Conservation (phyloP, 2,888 invertebrate species). For the Papilio elwesi region DNA sequence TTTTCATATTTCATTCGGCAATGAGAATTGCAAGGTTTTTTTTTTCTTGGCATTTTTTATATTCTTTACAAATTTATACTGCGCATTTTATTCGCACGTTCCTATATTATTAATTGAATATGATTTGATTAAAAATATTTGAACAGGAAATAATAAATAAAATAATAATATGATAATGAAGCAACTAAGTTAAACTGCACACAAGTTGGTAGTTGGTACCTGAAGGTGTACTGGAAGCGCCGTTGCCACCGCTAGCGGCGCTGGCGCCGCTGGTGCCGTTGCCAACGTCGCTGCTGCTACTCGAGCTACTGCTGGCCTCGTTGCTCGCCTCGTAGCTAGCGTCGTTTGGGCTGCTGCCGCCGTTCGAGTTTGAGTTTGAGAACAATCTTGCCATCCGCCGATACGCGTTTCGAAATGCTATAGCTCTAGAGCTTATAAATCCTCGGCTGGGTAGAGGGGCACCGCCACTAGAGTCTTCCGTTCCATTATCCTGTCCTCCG, state of each 20-base stretch:
- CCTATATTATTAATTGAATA: too few species aligned
- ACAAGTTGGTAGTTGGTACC: conserved; percentile 5
- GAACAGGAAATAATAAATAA: too few species aligned
- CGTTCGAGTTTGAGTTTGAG: background rate
- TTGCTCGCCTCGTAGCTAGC: background rate
- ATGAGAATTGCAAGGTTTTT: too few species aligned
- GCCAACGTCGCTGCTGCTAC: conserved; percentile 2
- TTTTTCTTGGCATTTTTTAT: too few species aligned
- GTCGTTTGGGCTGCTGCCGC: background rate
- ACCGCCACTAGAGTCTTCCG: background rate
- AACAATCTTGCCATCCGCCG: conserved; percentile 21
- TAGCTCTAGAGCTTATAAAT: background rate
- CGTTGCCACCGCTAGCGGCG: background rate
- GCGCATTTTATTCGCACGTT: too few species aligned
- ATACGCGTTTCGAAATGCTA: conserved; percentile 14
- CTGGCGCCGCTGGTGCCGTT: background rate
- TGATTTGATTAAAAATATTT: too few species aligned
- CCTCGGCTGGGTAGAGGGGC: background rate
- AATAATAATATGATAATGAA: background rate
- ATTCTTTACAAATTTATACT: too few species aligned
- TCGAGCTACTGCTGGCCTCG: background rate
- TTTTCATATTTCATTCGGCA: too few species aligned
- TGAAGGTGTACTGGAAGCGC: background rate
- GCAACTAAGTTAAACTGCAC: background rate
- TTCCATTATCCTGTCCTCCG: conserved; percentile 8